A percentile compares a stretch with the other conserved stretches of the same genome.
phyloP scores from a whole-genome alignment of 2,888 invertebrate species.

The Phengaris arion region DNA sequence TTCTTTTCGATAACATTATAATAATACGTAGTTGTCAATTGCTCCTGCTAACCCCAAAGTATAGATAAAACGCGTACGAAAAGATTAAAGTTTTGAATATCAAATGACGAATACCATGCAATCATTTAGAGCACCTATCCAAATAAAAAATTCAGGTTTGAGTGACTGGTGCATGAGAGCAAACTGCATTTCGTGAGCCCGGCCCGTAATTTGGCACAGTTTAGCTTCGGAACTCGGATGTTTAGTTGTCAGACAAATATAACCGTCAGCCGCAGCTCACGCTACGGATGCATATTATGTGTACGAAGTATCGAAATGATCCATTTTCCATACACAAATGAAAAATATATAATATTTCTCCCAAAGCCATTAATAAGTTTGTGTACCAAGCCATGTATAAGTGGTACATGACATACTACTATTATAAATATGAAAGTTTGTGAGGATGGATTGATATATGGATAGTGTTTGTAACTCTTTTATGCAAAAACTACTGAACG shows the following conservation, averaged over 20 bases:
- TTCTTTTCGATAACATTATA: too few relatives aligned
- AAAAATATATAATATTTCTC: too few relatives aligned
- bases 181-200: conserved; percentile 25
- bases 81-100: not conserved
- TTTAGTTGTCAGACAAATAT: conserved; percentile 57
- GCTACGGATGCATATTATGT: not conserved
- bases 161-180: conserved; percentile 11
- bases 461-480: too few relatives aligned
- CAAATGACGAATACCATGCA: not conserved
- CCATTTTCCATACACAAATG: not conserved
- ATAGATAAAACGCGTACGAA: not conserved
- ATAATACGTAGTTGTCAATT: too few relatives aligned
- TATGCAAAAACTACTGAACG: too few relatives aligned
- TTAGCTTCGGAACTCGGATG: conserved; percentile 40
- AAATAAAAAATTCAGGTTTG: not conserved
- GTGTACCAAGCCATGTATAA: too few relatives aligned
- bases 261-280: conserved; percentile 48
- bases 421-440: too few relatives aligned
- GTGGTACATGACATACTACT: too few relatives aligned
- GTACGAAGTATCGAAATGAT: not conserved
- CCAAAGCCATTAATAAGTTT: too few relatives aligned
- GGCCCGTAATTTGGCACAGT: conserved; percentile 30
- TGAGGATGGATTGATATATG: too few relatives aligned
- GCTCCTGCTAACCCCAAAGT: too few relatives aligned
- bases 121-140: not conserved